Percentiles rank a stretch among this genome's conserved stretches.
Conservation (phyloP, 1,140 invertebrate species). For the Drosophila nebulosa region DNA sequence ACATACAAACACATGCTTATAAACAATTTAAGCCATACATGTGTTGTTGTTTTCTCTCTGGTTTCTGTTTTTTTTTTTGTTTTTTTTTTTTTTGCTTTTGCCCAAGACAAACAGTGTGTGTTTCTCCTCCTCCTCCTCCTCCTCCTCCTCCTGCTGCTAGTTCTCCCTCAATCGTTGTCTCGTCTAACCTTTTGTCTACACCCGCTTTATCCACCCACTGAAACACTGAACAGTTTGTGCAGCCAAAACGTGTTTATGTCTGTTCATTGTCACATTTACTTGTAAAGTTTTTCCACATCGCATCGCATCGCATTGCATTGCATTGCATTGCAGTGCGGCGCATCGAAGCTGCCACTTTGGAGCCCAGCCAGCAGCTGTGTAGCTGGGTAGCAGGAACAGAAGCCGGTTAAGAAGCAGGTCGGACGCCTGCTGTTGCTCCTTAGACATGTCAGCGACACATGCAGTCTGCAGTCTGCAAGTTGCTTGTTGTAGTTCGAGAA, state of each 20-base stretch:
- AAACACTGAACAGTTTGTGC: conserved; percentile 52
- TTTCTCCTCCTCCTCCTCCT: too few species aligned
- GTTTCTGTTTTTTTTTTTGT: conserved; percentile 29
- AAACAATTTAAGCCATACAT: conserved; percentile 61
- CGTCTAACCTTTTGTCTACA: not conserved
- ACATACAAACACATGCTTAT: conserved; percentile 21
- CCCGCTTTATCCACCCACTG: not conserved
- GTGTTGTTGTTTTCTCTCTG: conserved; percentile 33
- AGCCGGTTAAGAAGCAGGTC: not conserved
- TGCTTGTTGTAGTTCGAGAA: not conserved
- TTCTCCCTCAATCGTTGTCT: too few species aligned
- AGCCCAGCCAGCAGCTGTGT: conserved; percentile 31
- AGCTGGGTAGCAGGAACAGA: not conserved
- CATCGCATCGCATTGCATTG: not conserved
- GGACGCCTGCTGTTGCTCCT: conserved; percentile 32
- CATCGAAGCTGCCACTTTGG: conserved; percentile 41
- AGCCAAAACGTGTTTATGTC: conserved; percentile 65
- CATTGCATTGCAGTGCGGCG: conserved; percentile 17
- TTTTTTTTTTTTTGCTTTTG: conserved; percentile 3
- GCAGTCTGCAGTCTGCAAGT: conserved; percentile 34
- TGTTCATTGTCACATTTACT: conserved; percentile 67
- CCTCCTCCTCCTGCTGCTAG: not conserved
- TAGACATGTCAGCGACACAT: conserved; percentile 62
- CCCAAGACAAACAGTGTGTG: conserved; percentile 38
- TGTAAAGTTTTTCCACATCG: conserved; percentile 38